Evolutionary conservation across 2,797 vertebrate genomes (phyloP).

Genomic region (Coranthus polyacanthus): DNA sequence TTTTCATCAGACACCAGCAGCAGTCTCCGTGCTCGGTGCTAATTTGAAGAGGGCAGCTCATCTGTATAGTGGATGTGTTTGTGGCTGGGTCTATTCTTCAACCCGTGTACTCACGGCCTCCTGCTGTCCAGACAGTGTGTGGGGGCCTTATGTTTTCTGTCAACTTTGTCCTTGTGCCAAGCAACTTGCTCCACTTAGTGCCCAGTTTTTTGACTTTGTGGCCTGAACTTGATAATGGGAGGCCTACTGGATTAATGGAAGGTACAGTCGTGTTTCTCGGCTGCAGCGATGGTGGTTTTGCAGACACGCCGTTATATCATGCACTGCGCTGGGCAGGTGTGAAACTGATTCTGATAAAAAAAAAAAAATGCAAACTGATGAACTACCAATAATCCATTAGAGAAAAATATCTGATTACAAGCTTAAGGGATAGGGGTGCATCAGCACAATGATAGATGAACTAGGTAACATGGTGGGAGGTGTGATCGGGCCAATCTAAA

Average conservation of each 20-base stretch:
- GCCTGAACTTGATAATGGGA: conserved; percentile 82
- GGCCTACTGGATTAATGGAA: conserved; percentile 75
- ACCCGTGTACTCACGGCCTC: conserved; percentile 69
- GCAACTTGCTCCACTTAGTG: conserved; percentile 84
- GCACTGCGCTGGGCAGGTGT: conserved; percentile 32
- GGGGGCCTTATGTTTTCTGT: conserved; percentile 84
- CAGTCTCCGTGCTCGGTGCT: conserved; percentile 85
- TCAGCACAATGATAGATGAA: conserved; percentile 66
- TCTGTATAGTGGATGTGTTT: conserved; percentile 89
- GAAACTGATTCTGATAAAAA: conserved; percentile 39
- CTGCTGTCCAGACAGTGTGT: conserved; percentile 76
- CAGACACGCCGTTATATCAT: conserved; percentile 43
- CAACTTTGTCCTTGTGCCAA: conserved; percentile 87
- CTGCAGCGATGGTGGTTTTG: conserved; percentile 42
- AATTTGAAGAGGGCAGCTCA: conserved; percentile 89
- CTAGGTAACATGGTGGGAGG: conserved; percentile 59
- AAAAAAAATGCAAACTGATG: conserved; percentile 39
- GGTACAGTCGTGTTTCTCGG: conserved; percentile 44
- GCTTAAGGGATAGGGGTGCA: conserved; percentile 51
- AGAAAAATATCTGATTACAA: conserved; percentile 52
- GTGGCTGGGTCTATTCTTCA: conserved; percentile 87
- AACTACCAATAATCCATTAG: conserved; percentile 66
- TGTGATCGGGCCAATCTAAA: conserved; percentile 79
- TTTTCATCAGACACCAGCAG: conserved; percentile 88
- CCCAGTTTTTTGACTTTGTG: conserved; percentile 86